phyloP scores from a whole-genome alignment of 2,888 invertebrate genomes.

The Geophilus truncorum region DNA sequence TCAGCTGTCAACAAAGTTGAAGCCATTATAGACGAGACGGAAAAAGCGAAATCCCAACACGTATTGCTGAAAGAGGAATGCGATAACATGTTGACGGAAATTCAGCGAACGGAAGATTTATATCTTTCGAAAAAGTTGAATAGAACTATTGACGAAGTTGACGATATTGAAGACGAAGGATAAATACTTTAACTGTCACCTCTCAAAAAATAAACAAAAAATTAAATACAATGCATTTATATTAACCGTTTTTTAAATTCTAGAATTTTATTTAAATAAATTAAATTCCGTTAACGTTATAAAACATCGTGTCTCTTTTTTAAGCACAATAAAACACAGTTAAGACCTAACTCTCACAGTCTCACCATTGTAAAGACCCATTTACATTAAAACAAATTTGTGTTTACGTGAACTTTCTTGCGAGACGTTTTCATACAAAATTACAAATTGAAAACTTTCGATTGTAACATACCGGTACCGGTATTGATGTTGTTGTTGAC shows the following conservation, averaged over 20 bases:
- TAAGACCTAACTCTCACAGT: too few species aligned
- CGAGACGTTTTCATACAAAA: too few species aligned
- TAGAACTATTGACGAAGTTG: neutral
- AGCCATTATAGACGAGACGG: neutral
- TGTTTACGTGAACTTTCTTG: too few species aligned
- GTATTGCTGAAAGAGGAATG: neutral
- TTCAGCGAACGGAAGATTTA: neutral
- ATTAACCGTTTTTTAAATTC: neutral
- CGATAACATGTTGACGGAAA: neutral
- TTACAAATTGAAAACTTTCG: too few species aligned
- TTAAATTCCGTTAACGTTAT: neutral
- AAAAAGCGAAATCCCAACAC: neutral
- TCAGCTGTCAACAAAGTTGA: neutral
- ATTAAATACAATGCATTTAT: slow-evolving; percentile 1
- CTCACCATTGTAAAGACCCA: too few species aligned
- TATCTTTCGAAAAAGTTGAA: neutral
- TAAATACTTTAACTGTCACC: neutral
- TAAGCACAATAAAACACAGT: too few species aligned
- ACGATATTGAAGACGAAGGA: neutral
- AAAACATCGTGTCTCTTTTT: neutral
- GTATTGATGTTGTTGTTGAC: too few species aligned
- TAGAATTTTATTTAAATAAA: neutral
- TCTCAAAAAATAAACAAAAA: too few species aligned
- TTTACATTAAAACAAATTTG: too few species aligned
- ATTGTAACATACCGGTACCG: too few species aligned